Evolutionary conservation across 1,140 invertebrate genomes (phyloP).

Genomic region (Lordiphosa stackelbergi): DNA sequence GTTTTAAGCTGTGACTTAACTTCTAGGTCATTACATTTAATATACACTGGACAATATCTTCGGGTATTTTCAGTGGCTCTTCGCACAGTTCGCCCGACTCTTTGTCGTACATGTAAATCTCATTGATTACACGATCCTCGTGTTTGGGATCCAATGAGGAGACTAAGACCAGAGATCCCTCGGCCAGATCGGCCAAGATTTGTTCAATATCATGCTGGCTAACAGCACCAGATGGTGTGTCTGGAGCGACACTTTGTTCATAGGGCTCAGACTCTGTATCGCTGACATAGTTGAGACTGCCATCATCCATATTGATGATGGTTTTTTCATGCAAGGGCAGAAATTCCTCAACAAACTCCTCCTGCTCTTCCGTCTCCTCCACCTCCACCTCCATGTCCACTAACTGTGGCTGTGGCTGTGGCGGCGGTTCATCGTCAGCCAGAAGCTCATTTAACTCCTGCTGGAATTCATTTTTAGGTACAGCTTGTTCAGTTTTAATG

Average conservation of each 20-base stretch:
- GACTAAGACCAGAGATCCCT: conserved; percentile 77
- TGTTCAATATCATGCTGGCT: conserved; percentile 63
- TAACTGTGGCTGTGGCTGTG: too few relatives aligned
- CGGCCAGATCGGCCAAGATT: conserved; percentile 59
- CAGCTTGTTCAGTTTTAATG: conserved; percentile 44
- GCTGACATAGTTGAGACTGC: conserved; percentile 28
- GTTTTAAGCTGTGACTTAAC: too few relatives aligned
- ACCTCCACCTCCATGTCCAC: conserved; percentile 7
- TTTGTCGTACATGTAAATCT: conserved; percentile 77
- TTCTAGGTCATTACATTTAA: conserved; percentile 65
- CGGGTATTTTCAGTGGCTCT: conserved; percentile 73
- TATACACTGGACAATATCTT: conserved; percentile 76
- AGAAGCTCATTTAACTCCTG: conserved; percentile 48
- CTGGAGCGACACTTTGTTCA: conserved; percentile 3
- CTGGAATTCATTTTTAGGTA: conserved; percentile 37
- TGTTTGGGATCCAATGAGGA: conserved; percentile 58
- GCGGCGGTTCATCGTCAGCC: conserved; percentile 23
- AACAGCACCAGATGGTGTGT: conserved; percentile 11
- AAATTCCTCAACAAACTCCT: neutral
- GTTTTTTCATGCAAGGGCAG: conserved; percentile 21
- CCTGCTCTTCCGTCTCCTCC: conserved; percentile 15
- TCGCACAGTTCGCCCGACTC: conserved; percentile 69
- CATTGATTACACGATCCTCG: conserved; percentile 69
- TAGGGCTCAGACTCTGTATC: conserved; percentile 10
- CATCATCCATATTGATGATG: conserved; percentile 40